Percentiles rank a stretch among this genome's conserved stretches.
These are phyloP conservation scores for Betta splendens DNA, from an alignment of 2,797 vertebrate species.

Conservation along the genomic window DNA sequence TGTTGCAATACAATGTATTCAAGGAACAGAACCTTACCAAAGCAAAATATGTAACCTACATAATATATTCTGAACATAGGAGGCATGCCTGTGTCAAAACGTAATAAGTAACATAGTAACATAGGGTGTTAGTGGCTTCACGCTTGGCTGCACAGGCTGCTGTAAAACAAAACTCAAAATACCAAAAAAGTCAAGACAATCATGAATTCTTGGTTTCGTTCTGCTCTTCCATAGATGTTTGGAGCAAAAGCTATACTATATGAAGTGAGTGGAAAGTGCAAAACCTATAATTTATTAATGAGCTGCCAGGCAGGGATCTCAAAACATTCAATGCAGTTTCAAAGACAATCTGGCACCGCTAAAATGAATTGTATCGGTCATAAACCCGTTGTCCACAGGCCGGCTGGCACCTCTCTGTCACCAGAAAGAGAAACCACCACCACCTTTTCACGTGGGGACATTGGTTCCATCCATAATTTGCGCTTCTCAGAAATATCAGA, in stretches of 20 bases:
- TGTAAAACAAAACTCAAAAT: background rate
- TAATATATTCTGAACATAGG: background rate
- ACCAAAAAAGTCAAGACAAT: no score
- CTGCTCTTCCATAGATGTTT: background rate
- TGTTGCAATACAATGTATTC: no score
- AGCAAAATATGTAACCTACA: background rate
- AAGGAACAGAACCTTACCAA: background rate
- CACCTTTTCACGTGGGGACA: background rate
- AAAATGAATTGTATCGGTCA: background rate
- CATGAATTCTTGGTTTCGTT: background rate
- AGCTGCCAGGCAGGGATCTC: background rate
- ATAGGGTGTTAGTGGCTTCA: no score
- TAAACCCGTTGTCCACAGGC: background rate
- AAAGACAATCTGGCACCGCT: background rate
- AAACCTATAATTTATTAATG: background rate
- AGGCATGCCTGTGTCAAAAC: no score
- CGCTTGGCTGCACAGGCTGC: no score
- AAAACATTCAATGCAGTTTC: conserved; percentile 6
- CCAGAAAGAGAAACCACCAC: background rate
- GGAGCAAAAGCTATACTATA: no score
- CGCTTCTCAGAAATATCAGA: background rate
- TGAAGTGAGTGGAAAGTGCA: background rate
- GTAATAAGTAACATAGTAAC: no score
- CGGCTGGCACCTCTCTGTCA: background rate
- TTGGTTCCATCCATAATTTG: background rate